phyloP scores from a whole-genome alignment of 2,888 invertebrate genomes.

The Cremastobaeus sp. region DNA sequence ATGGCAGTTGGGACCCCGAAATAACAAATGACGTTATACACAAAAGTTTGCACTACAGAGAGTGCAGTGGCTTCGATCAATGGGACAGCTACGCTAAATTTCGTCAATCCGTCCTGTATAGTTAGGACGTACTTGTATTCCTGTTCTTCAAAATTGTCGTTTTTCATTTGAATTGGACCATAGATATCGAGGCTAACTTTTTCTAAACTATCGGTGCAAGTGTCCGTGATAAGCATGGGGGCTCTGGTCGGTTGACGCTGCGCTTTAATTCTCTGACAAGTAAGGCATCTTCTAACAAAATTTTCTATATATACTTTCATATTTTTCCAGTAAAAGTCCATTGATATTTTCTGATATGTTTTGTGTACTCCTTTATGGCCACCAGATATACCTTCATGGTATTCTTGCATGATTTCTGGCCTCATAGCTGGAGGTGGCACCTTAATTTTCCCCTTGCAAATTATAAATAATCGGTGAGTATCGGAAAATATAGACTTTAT shows the following conservation, averaged over 20 bases:
- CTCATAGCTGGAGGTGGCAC: no score
- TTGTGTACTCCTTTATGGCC: not conserved
- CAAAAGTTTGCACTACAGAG: not conserved
- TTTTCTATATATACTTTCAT: not conserved
- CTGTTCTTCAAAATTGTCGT: not conserved
- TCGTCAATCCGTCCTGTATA: not conserved
- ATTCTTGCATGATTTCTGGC: no score
- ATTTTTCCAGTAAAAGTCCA: not conserved
- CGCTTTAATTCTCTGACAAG: no score
- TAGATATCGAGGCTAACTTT: not conserved
- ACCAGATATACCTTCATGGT: no score
- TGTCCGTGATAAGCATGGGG: not conserved
- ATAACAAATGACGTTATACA: not conserved
- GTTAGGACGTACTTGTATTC: conserved; percentile 9
- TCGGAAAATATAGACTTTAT: not conserved
- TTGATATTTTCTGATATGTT: not conserved
- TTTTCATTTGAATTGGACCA: not conserved
- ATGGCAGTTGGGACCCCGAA: conserved; percentile 2
- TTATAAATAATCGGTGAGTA: not conserved
- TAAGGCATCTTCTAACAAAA: no score
- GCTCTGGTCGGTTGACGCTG: not conserved
- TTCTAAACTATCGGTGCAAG: not conserved
- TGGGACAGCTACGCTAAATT: not conserved
- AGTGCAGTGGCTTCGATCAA: not conserved
- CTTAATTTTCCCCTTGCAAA: not conserved